phyloP scores from a whole-genome alignment of 2,113 vertebrate species.

The Lepus timidus region DNA sequence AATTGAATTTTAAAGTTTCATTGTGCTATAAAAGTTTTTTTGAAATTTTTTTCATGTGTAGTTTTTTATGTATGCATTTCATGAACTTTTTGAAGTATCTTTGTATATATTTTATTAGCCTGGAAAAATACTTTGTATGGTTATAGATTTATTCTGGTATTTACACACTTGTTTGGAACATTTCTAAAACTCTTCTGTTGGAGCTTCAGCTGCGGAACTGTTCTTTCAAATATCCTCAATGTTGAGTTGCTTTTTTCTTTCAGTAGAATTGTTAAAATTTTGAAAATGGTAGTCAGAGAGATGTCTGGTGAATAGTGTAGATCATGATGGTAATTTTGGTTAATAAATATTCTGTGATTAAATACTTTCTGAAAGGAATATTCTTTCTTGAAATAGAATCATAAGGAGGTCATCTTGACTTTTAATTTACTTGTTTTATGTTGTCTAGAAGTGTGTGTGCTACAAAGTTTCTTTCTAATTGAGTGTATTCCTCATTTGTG shows the following conservation, averaged over 20 bases:
- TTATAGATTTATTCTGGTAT: constrained; percentile 2
- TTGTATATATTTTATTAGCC: neutral
- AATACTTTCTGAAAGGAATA: constrained; percentile 34
- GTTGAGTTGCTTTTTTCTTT: neutral
- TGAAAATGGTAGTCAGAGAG: constrained; percentile 59
- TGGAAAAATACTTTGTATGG: constrained; percentile 58
- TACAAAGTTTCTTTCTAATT: constrained; percentile 53
- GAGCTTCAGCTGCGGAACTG: neutral
- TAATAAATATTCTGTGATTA: neutral
- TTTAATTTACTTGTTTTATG: constrained; percentile 14
- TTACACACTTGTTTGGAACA: constrained; percentile 12
- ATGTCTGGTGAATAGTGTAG: neutral
- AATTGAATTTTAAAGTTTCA: too few species aligned
- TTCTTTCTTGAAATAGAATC: constrained; percentile 33
- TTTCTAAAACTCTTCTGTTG: constrained; percentile 2
- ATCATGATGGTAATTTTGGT: constrained; percentile 16
- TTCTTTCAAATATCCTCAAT: constrained; percentile 19
- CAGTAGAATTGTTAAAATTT: constrained; percentile 27
- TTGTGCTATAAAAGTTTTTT: too few species aligned
- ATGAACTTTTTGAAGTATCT: too few species aligned
- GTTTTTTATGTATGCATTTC: too few species aligned
- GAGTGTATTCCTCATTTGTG: neutral
- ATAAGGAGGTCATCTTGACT: constrained; percentile 2
- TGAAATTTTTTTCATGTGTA: too few species aligned
- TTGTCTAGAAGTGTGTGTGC: neutral